Evolutionary conservation across 2,113 vertebrate species (phyloP).

Genomic region (Chaetodon trifascialis): DNA sequence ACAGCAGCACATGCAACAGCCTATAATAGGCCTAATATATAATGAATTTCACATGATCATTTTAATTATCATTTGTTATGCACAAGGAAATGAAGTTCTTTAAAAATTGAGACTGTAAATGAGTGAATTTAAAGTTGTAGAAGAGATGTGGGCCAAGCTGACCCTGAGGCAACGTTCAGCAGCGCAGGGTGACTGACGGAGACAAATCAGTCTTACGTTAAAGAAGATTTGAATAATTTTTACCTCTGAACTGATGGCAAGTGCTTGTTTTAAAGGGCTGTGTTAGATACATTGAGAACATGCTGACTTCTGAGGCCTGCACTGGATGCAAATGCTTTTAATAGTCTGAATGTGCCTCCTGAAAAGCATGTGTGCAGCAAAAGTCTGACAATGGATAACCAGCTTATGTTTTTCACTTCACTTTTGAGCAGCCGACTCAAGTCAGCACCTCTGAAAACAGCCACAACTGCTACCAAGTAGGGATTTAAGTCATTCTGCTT

Average conservation of each 20-base stretch:
- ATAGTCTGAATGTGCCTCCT: background rate
- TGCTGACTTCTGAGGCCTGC: background rate
- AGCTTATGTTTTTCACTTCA: background rate
- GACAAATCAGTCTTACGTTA: background rate
- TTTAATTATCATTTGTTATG: conserved; percentile 28
- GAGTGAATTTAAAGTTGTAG: background rate
- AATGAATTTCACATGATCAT: background rate
- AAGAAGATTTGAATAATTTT: background rate
- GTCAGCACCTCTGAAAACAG: background rate
- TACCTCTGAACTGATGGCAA: background rate
- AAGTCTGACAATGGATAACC: background rate
- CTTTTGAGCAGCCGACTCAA: background rate
- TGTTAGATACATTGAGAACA: background rate
- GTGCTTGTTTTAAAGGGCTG: background rate
- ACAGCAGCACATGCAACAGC: background rate
- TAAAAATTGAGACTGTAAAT: conserved; percentile 10
- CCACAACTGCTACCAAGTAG: background rate
- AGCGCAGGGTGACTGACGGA: background rate
- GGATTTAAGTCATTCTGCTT: background rate
- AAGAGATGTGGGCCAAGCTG: background rate
- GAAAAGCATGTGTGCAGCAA: background rate
- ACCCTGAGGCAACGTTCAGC: background rate
- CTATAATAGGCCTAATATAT: background rate
- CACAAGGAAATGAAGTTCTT: conserved; percentile 23
- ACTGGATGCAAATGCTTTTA: background rate